Evolutionary conservation across 1,140 invertebrate species (phyloP).

Genomic region (Apis dorsata): DNA sequence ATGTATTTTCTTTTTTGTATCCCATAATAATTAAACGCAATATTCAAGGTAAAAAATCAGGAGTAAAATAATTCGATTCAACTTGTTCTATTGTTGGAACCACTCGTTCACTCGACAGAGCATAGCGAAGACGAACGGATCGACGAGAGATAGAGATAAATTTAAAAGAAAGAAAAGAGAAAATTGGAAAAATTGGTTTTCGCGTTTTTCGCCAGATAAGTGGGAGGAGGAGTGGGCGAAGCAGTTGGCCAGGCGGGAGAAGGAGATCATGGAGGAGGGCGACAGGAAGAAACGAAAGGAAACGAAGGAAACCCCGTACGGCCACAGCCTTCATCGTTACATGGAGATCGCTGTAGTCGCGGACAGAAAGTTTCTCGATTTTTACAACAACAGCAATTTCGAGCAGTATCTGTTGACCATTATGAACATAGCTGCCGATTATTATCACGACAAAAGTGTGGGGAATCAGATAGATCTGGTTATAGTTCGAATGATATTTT

Average conservation of each 20-base stretch:
- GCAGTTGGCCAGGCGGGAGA: conserved; percentile 71
- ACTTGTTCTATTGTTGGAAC: no score
- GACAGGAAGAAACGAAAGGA: neutral
- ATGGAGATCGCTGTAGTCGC: conserved; percentile 84
- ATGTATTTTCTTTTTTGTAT: no score
- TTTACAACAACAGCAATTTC: conserved; percentile 82
- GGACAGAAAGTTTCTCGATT: conserved; percentile 85
- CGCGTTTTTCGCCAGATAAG: conserved; percentile 58
- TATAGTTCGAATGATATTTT: conserved; percentile 82
- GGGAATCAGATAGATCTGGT: conserved; percentile 86
- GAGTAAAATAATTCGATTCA: no score
- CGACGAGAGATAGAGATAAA: no score
- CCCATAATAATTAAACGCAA: no score
- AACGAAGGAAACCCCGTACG: neutral
- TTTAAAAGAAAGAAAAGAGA: no score
- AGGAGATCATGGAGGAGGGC: conserved; percentile 55
- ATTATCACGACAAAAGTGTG: conserved; percentile 83
- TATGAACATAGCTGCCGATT: conserved; percentile 87
- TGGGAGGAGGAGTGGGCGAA: conserved; percentile 79
- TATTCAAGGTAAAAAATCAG: no score
- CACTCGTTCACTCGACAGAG: no score
- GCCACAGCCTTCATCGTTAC: conserved; percentile 79
- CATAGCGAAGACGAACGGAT: no score
- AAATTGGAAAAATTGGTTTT: no score
- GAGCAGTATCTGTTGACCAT: conserved; percentile 86